Percentiles rank a stretch among this genome's conserved stretches.
These are phyloP conservation scores for Desmodus rotundus DNA, from an alignment of 2,113 vertebrate genomes.

Conservation along the genomic window DNA sequence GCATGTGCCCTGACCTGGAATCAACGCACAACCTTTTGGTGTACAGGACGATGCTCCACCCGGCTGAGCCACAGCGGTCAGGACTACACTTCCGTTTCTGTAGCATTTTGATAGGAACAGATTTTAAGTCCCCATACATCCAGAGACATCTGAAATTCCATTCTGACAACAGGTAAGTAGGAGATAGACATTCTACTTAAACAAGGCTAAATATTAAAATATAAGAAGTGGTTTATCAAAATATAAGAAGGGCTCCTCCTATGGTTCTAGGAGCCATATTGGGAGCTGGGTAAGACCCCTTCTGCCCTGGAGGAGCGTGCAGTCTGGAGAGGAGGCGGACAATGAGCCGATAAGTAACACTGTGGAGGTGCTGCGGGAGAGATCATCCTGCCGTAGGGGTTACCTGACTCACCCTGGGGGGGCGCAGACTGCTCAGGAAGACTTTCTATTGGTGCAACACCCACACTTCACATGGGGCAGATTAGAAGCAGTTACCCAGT, in stretches of 20 bases:
- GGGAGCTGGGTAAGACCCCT: neutral
- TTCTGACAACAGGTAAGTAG: neutral
- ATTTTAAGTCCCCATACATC: neutral
- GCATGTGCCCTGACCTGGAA: too few species aligned
- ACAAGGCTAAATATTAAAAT: neutral
- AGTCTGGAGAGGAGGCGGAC: neutral
- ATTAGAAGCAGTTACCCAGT: neutral
- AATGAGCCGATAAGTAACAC: neutral
- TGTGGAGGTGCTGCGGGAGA: neutral
- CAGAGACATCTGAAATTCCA: slow-evolving; percentile 21
- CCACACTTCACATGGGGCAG: neutral
- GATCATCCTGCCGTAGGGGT: neutral
- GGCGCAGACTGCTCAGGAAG: neutral
- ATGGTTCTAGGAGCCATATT: neutral
- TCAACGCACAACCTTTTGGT: too few species aligned
- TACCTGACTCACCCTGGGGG: neutral
- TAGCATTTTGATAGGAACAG: neutral
- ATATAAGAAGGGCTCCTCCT: neutral
- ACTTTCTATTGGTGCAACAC: neutral
- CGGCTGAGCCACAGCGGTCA: too few species aligned
- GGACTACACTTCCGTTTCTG: neutral
- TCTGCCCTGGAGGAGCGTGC: neutral
- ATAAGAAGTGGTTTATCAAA: neutral
- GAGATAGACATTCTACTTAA: neutral
- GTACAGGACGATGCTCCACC: too few species aligned